Conservation (phyloP, 2,888 invertebrate genomes). For the Melanargia galathea region DNA sequence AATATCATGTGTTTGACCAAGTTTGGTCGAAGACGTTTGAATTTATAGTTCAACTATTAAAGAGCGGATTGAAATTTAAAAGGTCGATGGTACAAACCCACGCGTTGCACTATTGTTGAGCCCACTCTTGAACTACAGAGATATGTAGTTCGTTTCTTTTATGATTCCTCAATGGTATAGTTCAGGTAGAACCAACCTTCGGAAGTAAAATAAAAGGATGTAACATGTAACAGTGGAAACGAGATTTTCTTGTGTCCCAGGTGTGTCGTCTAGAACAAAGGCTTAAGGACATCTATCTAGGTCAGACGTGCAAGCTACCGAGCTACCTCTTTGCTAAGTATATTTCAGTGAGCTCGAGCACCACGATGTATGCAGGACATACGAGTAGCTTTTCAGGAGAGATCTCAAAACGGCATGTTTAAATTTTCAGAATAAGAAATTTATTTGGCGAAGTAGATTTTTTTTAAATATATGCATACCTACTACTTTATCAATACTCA, state of each 20-base stretch:
- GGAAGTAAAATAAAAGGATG: neutral
- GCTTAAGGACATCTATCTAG: conserved; percentile 26
- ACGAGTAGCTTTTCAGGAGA: neutral
- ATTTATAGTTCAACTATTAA: too few species aligned
- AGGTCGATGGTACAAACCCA: too few species aligned
- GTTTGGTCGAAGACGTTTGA: too few species aligned
- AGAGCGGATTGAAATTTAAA: too few species aligned
- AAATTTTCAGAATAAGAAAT: neutral
- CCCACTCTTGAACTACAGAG: too few species aligned
- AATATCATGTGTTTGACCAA: too few species aligned
- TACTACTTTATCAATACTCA: too few species aligned
- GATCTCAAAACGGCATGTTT: neutral
- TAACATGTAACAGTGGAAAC: neutral
- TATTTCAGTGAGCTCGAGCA: conserved; percentile 1
- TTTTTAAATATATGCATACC: too few species aligned
- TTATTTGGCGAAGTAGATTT: too few species aligned
- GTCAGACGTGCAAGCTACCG: conserved; percentile 27
- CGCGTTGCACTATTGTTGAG: too few species aligned
- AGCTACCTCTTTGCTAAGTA: conserved; percentile 16
- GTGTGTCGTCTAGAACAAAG: conserved; percentile 26
- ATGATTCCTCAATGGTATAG: too few species aligned
- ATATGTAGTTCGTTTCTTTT: too few species aligned
- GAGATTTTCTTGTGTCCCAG: conserved; percentile 7
- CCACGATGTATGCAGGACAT: conserved; percentile 4
- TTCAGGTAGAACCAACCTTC: neutral